Base-by-base conservation (phyloP, 1,140 invertebrate species). In the Drosophila persimilis region DNA sequence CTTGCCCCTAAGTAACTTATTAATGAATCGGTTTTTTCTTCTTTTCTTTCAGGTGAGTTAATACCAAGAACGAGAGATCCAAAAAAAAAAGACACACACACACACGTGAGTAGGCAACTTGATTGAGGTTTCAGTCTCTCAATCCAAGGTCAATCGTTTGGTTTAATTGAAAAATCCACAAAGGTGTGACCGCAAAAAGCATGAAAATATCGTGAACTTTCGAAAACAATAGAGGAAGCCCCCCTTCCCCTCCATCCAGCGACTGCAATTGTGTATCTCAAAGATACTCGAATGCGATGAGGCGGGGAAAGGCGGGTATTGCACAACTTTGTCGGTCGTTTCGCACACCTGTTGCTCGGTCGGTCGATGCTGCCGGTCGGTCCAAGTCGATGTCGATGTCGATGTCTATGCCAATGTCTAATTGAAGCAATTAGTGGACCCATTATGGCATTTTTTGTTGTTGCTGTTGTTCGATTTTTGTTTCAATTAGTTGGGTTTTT, bases 361-460 rank as follows among this genome's bases (percentile, higher is more conserved):
- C 15, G 46, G 26, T 51, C 64, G 48, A 4, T 56, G 47, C 60
- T 62, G 60, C 57, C 59, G 9, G 35, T 39, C 17, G n/a, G 39
- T 54, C 50, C 15, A 17, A 53, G 57, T 26, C 48, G 60, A 62
- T 45, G 20, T 9, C 20, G 17, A 17, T 24, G 29, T 15, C 15
- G 15, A 15, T 15, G 15, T 15, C 15, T 15, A 6, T 24, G 29
- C 17, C 44, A 29, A 45, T 43, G 71, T 76, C 76, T 85, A 85
- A 84, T 85, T 84, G 81, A 80, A 63, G 81, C 80, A 84, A 84
- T 84, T 85, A 77, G 80, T 85, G 59, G 65, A 64, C 59, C 83
- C 72, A 76, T 63, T 84, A 83, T 83, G 65, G 56, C 60, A 69
- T 62, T 80, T 72, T 71, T 65, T 65, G 54, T 73, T 74, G 51